Percentiles rank a stretch among this genome's conserved stretches.
Evolutionary conservation across 2,888 invertebrate species (phyloP).

Genomic region (Atherix ibis): DNA sequence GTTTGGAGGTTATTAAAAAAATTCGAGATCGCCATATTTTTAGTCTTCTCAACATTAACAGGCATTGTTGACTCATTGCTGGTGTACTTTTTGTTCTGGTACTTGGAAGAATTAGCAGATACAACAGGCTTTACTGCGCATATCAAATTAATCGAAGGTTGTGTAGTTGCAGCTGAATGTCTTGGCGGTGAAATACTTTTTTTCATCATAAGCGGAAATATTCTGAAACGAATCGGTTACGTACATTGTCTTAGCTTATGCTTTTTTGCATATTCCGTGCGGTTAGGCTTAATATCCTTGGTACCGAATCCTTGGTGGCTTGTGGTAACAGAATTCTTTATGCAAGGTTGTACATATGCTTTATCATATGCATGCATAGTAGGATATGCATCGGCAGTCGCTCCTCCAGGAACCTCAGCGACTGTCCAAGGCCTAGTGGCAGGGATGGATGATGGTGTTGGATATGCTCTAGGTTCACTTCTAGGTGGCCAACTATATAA

Average conservation of each 20-base stretch:
- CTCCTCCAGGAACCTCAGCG: conserved; percentile 60
- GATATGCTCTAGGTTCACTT: conserved; percentile 60
- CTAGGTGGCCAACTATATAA: conserved; percentile 55
- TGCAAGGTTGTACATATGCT: conserved; percentile 80
- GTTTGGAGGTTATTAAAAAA: conserved; percentile 44
- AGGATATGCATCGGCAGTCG: conserved; percentile 47
- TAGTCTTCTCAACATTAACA: conserved; percentile 55
- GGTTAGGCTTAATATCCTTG: conserved; percentile 59
- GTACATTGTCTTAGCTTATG: conserved; percentile 62
- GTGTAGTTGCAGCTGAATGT: conserved; percentile 63
- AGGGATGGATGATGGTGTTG: conserved; percentile 72
- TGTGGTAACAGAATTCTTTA: conserved; percentile 58
- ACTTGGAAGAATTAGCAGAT: conserved; percentile 58
- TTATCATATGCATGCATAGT: conserved; percentile 71
- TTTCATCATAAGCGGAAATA: conserved; percentile 55
- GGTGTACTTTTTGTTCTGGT: conserved; percentile 73
- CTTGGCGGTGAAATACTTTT: conserved; percentile 64
- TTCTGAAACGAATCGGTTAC: conserved; percentile 64
- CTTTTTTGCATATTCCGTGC: conserved; percentile 56
- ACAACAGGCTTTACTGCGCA: conserved; percentile 42
- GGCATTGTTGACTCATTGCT: conserved; percentile 68
- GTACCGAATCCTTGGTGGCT: conserved; percentile 71
- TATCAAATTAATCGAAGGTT: conserved; percentile 64
- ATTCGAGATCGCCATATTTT: conserved; percentile 49
- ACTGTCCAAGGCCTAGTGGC: conserved; percentile 76